Base-by-base conservation (phyloP, 2,113 vertebrate species). In the Petromus typicus region DNA sequence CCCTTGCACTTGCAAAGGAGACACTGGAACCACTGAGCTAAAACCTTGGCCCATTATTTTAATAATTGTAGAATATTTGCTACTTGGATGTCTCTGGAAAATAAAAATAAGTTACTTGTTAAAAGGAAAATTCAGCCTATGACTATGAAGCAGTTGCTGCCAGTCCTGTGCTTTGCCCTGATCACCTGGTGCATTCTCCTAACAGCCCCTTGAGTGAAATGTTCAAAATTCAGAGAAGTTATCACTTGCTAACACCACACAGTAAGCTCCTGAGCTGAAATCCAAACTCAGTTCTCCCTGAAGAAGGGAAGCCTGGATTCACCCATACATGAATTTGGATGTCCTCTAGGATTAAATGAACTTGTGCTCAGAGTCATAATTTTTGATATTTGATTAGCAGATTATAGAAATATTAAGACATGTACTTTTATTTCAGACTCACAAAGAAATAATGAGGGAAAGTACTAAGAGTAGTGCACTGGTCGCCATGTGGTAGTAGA, bases 401-500 rank as follows among this genome's bases (percentile, higher is more conserved):
- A 40, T 67, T 76, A 59, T 7, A 66, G 37, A 90, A 86, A 92
- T 78, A 1, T 32, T 88, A 7, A 23, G 11, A n/a, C 20, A 48
- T 57, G 2, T 11, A 3, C 8, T 67, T 56, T 66, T 69, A 48
- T 57, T 80, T 40, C n/a, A 64, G 13, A 22, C 0, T 61, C n/a
- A 5, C 2, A 89, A 76, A 34, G 32, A 51, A 78, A 27, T 34
- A 78, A 30, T 85, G 48, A 75, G 14, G 48, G 37, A 48, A 57
- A 57, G 4, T 2, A 67, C 0, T 34, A 45, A 82, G 16, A 40
- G 8, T 32, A 10, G 0, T 63, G 2, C 12, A 2, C 3, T 27
- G 22, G 25, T 63, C 71, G 25, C 23, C 17, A n/a, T 10, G 9
- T 23, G 7, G 6, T 69, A 40, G 54, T 56, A 13, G 25, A 5